A percentile compares a stretch with the other conserved stretches of the same genome.
Conservation (phyloP, 2,113 vertebrate species). For the Pomatostomus ruficeps region DNA sequence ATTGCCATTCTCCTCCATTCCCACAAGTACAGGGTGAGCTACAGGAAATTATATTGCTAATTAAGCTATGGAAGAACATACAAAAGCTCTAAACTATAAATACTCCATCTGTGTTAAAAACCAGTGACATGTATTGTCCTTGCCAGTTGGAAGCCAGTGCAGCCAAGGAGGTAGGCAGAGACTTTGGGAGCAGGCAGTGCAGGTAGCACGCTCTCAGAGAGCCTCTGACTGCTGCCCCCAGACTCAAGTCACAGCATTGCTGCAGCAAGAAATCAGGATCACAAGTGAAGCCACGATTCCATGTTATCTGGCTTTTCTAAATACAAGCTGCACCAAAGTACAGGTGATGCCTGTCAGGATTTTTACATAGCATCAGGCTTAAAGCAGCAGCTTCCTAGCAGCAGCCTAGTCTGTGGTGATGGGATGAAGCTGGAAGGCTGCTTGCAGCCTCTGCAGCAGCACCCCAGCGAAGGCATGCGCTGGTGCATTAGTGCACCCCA, state of each 20-base stretch:
- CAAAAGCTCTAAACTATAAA: conserved; percentile 5
- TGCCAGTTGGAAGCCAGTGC: not conserved
- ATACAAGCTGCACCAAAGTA: not conserved
- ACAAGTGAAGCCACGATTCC: not conserved
- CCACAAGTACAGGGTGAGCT: not conserved
- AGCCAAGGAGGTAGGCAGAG: not conserved
- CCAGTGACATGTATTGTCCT: not conserved
- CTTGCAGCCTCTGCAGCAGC: not conserved
- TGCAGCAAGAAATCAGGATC: not conserved
- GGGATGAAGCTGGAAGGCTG: not conserved
- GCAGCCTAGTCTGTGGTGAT: fast-evolving
- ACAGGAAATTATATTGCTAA: conserved; percentile 20
- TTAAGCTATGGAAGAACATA: conserved; percentile 23
- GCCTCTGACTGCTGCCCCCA: not conserved
- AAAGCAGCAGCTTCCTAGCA: not conserved
- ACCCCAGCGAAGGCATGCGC: fast-evolving
- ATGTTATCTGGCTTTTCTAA: fast-evolving
- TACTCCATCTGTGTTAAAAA: not conserved
- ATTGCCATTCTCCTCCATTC: conserved; percentile 15
- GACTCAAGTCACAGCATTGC: not conserved
- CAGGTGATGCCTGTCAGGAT: not conserved
- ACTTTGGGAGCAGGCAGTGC: not conserved
- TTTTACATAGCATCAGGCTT: fast-evolving
- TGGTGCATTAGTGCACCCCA: no score
- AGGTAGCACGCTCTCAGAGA: not conserved